Base-by-base conservation (phyloP, 2,888 invertebrate species). In the Brachyopa scutellaris region DNA sequence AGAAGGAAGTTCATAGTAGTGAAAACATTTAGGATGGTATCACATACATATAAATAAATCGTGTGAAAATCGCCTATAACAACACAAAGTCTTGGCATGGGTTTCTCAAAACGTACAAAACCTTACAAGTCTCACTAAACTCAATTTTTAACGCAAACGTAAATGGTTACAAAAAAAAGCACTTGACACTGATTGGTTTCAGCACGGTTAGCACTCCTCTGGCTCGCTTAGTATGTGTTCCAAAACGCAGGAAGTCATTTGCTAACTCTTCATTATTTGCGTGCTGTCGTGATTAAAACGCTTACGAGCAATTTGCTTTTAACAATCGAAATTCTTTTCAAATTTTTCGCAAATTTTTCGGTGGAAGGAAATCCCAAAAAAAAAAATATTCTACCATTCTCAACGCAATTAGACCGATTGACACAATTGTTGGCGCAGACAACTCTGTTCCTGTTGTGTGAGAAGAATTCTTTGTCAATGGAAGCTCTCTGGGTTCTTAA, bases 391-490 rank as follows among this genome's bases (percentile, higher is more conserved):
- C 11, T 23, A 17, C 13, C 13, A 19, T 8, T 26, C 8, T 8
- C 26, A 23, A 26, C 3, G 26, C 47, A 49, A 51, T 31, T 31
- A 51, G 51, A n/a, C 17, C 29, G 31, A 51, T 17, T 51, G 51
- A 51, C 51, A 29, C 17, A 9, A 19, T 51, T 51, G 51, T 31
- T 19, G 31, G 31, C 29, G 15, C n/a, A n/a, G 31, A 51, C 15
- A 31, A 17, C 29, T 31, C n/a, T n/a, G n/a, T n/a, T n/a, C n/a
- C 15, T 9, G 6, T 17, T n/a, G 17, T 31, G 17, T n/a, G 23
- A 21, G 45, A 29, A 4, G 26, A 17, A 11, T 11, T 33, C n/a
- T 33, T 33, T 33, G 26, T 4, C 13, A 5, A 29, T 26, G n/a
- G n/a, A n/a, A n/a, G n/a, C n/a, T n/a, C n/a, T n/a, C n/a, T n/a